Conservation (phyloP, 2,113 vertebrate genomes). For the Grammomys dolichurus region DNA sequence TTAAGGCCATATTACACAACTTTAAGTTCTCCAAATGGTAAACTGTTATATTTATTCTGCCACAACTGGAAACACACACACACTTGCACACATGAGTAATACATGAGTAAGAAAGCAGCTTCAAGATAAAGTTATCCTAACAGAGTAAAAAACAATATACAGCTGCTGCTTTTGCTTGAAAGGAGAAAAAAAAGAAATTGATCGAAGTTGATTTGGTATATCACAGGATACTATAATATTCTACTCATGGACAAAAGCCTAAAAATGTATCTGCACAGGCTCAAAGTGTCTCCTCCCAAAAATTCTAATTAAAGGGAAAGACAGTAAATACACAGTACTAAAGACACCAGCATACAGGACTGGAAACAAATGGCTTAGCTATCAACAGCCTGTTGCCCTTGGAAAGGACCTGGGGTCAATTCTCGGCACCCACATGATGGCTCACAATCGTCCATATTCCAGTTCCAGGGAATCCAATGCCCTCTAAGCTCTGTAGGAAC, state of each 20-base stretch:
- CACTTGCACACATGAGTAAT: too few relatives aligned
- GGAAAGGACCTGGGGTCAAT: not conserved
- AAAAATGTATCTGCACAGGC: not conserved
- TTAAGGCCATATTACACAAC: not conserved
- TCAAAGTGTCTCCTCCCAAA: not conserved
- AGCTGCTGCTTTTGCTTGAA: not conserved
- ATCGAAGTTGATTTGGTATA: conserved; percentile 18
- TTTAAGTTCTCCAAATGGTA: not conserved
- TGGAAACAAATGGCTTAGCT: not conserved
- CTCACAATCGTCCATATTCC: not conserved
- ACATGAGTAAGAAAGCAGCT: conserved; percentile 34
- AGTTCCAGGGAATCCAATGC: not conserved
- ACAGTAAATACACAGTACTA: not conserved
- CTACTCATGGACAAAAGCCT: not conserved
- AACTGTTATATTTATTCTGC: conserved; percentile 1
- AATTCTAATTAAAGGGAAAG: conserved; percentile 26
- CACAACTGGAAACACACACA: not conserved
- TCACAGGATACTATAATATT: not conserved
- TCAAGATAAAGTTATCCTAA: conserved; percentile 3
- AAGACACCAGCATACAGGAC: not conserved
- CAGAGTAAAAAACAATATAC: not conserved
- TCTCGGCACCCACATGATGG: not conserved
- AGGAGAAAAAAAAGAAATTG: conserved; percentile 33
- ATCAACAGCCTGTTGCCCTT: not conserved
- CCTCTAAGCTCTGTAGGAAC: not conserved